phyloP scores from a whole-genome alignment of 2,797 vertebrate genomes.

The Taeniopygia guttata region DNA sequence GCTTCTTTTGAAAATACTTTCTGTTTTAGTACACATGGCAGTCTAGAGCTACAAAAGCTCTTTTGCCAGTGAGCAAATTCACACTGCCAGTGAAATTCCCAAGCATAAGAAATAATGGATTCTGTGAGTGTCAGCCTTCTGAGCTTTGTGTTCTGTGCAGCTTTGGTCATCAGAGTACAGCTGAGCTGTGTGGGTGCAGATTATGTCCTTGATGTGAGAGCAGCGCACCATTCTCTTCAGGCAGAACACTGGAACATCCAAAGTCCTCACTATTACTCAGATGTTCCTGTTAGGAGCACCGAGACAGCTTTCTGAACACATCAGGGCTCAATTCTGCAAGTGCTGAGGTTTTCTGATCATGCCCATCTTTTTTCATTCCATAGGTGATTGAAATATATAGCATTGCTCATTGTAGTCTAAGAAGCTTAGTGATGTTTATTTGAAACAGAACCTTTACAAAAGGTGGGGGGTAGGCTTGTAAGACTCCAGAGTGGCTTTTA shows the following conservation, averaged over 20 bases:
- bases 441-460: not conserved
- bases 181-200: not conserved
- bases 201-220: not conserved
- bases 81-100: not conserved
- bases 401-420: not conserved
- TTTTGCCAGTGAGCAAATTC: not conserved
- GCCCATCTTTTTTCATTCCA: not conserved
- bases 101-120: not conserved
- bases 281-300: not conserved
- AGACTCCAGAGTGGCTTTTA: not conserved
- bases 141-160: not conserved
- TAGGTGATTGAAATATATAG: not conserved
- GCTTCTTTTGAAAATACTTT: not conserved
- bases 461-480: rapidly evolving
- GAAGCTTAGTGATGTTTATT: not conserved
- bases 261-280: not conserved
- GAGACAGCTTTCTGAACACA: not conserved
- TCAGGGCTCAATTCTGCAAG: not conserved
- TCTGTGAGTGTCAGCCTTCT: not conserved
- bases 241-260: not conserved
- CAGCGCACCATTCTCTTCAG: not conserved
- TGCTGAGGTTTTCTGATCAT: not conserved
- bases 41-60: not conserved
- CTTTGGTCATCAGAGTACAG: not conserved
- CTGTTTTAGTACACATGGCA: not conserved